phyloP scores from a whole-genome alignment of 2,113 vertebrate genomes.

The Scatophagus argus region DNA sequence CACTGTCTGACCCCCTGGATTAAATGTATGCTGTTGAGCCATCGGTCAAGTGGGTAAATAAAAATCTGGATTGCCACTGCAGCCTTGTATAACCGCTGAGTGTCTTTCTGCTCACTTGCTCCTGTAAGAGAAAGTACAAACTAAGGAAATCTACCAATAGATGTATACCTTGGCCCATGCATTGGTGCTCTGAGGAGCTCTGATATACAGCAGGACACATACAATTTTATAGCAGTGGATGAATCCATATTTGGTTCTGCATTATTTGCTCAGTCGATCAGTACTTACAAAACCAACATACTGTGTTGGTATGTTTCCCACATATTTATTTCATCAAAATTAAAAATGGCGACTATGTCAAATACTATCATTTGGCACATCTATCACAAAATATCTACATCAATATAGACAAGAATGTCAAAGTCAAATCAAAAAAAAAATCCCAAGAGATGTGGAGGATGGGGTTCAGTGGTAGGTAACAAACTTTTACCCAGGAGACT shows the following conservation, averaged over 20 bases:
- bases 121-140: conserved; percentile 18
- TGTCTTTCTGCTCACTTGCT: neutral
- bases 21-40: neutral
- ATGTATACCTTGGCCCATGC: conserved; percentile 50
- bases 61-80: neutral
- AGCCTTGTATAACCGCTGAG: conserved; percentile 4
- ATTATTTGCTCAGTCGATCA: neutral
- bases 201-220: conserved; percentile 13
- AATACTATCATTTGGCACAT: no score
- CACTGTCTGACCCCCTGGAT: neutral
- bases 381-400: no score
- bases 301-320: neutral
- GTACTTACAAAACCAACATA: neutral
- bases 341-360: neutral
- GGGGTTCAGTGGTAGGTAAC: no score
- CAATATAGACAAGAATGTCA: no score
- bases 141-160: conserved; percentile 41
- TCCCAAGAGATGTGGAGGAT: no score
- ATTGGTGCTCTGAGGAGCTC: conserved; percentile 61
- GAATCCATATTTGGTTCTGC: no score
- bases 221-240: no score
- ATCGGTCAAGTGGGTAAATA: neutral
- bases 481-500: no score
- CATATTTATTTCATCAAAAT: neutral
- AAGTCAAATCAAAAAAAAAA: no score